Conservation (phyloP, 1,140 invertebrate genomes). For the Ladona fulva region DNA sequence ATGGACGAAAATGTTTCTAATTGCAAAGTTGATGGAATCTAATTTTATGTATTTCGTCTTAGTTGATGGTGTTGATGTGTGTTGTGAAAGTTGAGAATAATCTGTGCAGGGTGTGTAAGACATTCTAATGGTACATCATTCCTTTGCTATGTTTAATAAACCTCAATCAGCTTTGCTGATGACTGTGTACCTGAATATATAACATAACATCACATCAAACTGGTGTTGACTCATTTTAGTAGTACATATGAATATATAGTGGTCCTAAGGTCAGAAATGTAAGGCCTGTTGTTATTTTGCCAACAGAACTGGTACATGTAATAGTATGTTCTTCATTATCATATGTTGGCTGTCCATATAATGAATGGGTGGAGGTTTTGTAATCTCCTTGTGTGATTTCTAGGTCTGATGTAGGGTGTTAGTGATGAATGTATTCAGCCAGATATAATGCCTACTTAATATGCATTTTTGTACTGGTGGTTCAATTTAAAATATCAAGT, state of each 20-base stretch:
- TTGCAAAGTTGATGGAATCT: slow-evolving; percentile 9
- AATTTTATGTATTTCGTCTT: background rate
- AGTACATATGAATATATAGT: slow-evolving; percentile 7
- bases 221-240: slow-evolving; percentile 9
- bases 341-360: slow-evolving; percentile 3
- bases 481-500: background rate
- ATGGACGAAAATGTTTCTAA: background rate
- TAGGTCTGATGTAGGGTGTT: background rate
- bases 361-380: slow-evolving; percentile 8
- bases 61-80: background rate
- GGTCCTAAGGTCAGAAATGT: background rate
- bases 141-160: background rate
- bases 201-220: slow-evolving; percentile 15
- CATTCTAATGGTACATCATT: slow-evolving; percentile 12
- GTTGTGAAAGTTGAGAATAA: slow-evolving; percentile 4
- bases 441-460: background rate
- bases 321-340: background rate
- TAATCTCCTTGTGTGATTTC: background rate
- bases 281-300: slow-evolving; percentile 13
- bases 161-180: background rate
- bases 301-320: background rate
- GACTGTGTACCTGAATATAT: slow-evolving; percentile 15
- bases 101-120: background rate
- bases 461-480: background rate
- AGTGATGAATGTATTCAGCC: background rate